Percentiles rank a stretch among this genome's conserved stretches.
Evolutionary conservation across 2,113 vertebrate genomes (phyloP).

Genomic region (Xiphophorus couchianus): DNA sequence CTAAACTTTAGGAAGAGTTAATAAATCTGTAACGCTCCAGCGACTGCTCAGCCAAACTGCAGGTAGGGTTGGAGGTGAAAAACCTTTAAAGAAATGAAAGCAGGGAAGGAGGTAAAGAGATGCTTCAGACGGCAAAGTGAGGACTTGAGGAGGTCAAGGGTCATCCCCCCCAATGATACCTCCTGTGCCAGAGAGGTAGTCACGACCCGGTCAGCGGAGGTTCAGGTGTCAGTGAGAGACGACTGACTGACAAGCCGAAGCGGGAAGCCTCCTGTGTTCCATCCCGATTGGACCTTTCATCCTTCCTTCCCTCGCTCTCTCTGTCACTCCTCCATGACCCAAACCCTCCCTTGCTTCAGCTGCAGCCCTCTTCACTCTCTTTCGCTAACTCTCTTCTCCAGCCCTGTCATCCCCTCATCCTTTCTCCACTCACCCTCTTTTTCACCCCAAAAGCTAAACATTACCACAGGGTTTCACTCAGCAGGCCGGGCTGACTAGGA

Average conservation of each 20-base stretch:
- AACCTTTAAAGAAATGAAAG: conserved; percentile 35
- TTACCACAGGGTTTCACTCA: conserved; percentile 73
- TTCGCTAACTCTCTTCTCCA: conserved; percentile 35
- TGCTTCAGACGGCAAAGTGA: conserved; percentile 26
- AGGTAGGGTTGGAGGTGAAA: neutral
- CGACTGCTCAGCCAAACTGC: neutral
- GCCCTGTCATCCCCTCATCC: conserved; percentile 59
- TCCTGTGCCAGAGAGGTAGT: conserved; percentile 70
- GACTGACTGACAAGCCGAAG: conserved; percentile 71
- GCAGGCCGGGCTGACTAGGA: conserved; percentile 64
- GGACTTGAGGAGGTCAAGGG: conserved; percentile 60
- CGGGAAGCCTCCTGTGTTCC: conserved; percentile 54
- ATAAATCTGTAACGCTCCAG: neutral
- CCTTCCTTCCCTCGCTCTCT: conserved; percentile 56
- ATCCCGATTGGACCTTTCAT: conserved; percentile 63
- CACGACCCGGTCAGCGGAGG: conserved; percentile 78
- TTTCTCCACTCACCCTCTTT: conserved; percentile 61
- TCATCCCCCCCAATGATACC: conserved; percentile 66
- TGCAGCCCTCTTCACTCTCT: conserved; percentile 44
- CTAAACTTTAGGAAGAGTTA: neutral
- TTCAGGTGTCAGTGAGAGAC: conserved; percentile 76
- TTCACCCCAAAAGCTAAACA: conserved; percentile 75
- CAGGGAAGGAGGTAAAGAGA: conserved; percentile 7
- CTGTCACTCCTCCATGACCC: conserved; percentile 47
- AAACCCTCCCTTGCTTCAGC: conserved; percentile 42